Evolutionary conservation across 2,888 invertebrate species (phyloP).

Genomic region (Plusia festucae): DNA sequence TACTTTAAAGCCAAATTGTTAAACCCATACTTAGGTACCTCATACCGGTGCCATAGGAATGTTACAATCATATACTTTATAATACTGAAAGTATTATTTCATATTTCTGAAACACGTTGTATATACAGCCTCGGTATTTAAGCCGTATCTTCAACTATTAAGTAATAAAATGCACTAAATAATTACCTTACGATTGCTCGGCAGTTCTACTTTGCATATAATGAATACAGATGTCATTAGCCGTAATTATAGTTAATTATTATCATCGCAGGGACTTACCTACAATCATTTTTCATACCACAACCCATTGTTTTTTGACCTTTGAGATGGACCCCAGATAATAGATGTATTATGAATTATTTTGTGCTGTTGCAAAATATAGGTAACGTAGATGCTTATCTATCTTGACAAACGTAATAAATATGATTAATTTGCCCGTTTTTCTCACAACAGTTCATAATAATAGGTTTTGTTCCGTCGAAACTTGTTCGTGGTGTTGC

Average conservation of each 20-base stretch:
- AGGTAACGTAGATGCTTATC: slow-evolving; percentile 45
- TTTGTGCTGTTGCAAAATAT: slow-evolving; percentile 53
- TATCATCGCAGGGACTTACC: slow-evolving; percentile 19
- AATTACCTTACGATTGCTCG: slow-evolving; percentile 47
- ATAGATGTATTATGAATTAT: slow-evolving; percentile 49
- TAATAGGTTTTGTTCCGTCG: slow-evolving; percentile 29
- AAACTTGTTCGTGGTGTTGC: slow-evolving; percentile 35
- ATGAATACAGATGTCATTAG: slow-evolving; percentile 60
- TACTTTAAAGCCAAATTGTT: too few species aligned
- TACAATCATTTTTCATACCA: slow-evolving; percentile 37
- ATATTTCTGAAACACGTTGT: too few species aligned
- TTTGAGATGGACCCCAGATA: slow-evolving; percentile 54
- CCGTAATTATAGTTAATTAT: slow-evolving; percentile 50
- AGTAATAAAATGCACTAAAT: slow-evolving; percentile 42
- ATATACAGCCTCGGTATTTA: not conserved
- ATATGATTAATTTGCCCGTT: slow-evolving; percentile 50
- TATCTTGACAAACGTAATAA: slow-evolving; percentile 52
- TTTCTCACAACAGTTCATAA: slow-evolving; percentile 47
- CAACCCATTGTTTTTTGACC: slow-evolving; percentile 55
- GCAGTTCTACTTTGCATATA: slow-evolving; percentile 60
- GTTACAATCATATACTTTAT: too few species aligned
- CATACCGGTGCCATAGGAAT: too few species aligned
- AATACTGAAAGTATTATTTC: too few species aligned
- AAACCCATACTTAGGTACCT: too few species aligned
- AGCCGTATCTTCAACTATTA: slow-evolving; percentile 36